A percentile compares a stretch with the other conserved stretches of the same genome.
These are phyloP conservation scores for Parotia lawesii DNA, from an alignment of 2,113 vertebrate species.

Conservation along the genomic window DNA sequence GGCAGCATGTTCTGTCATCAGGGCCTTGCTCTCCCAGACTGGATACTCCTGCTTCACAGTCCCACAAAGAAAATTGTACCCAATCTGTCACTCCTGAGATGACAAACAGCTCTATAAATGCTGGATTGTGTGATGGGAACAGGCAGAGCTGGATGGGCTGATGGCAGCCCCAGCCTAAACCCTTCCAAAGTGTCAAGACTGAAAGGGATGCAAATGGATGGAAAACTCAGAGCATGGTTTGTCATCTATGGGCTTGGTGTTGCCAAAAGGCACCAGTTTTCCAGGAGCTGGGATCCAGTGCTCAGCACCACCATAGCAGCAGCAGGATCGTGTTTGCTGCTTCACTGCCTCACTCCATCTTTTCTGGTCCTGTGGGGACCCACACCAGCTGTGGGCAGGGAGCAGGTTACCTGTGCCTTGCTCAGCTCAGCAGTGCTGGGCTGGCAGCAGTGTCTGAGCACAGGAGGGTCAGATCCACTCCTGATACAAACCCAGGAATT, in stretches of 20 bases:
- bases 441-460: background rate
- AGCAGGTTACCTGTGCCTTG: rapidly evolving
- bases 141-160: background rate
- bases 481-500: background rate
- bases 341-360: background rate
- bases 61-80: background rate
- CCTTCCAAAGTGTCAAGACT: background rate
- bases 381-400: background rate
- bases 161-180: background rate
- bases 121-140: background rate
- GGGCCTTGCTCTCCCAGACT: background rate
- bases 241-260: background rate
- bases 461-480: background rate
- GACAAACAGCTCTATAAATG: rapidly evolving
- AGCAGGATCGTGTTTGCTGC: background rate
- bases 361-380: background rate
- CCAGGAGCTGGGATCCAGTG: background rate
- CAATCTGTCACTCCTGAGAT: background rate
- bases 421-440: background rate
- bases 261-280: background rate
- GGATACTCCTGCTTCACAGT: background rate
- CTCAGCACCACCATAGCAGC: background rate
- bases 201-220: background rate
- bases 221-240: background rate
- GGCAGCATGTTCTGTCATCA: background rate